Base-by-base conservation (phyloP, 1,140 invertebrate species). In the Heliconius congener region DNA sequence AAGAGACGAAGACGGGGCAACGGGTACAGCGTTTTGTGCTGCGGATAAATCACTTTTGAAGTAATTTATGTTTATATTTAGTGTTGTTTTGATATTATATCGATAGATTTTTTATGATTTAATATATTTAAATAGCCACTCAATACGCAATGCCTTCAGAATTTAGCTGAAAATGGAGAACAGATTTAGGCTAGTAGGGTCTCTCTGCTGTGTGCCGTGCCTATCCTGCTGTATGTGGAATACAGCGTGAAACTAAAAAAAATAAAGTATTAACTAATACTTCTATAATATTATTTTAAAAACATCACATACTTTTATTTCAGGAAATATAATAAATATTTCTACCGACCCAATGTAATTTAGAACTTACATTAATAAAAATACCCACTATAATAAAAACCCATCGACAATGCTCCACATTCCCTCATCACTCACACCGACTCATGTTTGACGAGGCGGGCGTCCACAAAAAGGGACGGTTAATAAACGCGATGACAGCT, bases 41-140 rank as follows among this genome's bases (percentile, higher is more conserved):
- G 84, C 79, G 84, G 89, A 87, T 91, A 91, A 91, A 91, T 92
- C 89, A 90, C 91, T 90, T 89, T 87, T 90, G 86, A 89, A 91
- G 88, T 92, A 92, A 91, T 92, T 90, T 92, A 92, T 89, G 89
- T 85, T 81, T 72, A 42, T 70, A 46, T 52, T 66, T 86, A 90
- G 90, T 82, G 88, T 84, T 84, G 88, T 70, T 75, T 66, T 1
- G 8, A 8, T 11, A 1, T 55, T 18, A 2, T 74, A 60, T 79
- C 77, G 75, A 82, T 79, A 77, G 4, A 1, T 39, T 76, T 34
- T n/a, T 3, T 34, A 34, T 37, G 4, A 37, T 6, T 5, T 37
- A 6, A 37, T 3, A 6, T 37, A 6, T 37, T 37, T 6, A 37
- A 37, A 37, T 37, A 37, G 18, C 50, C 16, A 52, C 50, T 19